Conservation (phyloP, 2,113 vertebrate species). For the Mionectes macconnelli region DNA sequence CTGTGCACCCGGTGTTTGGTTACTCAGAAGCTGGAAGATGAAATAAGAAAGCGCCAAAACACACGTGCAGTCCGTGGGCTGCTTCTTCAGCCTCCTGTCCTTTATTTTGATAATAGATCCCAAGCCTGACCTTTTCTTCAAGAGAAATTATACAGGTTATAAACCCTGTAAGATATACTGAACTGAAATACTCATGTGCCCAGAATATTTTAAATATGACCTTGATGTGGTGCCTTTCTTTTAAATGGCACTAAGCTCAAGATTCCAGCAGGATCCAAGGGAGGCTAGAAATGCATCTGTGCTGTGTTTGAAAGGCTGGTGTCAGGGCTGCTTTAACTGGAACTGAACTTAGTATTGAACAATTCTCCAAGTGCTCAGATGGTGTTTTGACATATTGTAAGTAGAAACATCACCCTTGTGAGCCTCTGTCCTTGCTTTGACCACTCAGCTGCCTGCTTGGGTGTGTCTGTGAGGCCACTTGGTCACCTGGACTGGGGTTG, state of each 20-base stretch:
- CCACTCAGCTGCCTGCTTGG: neutral
- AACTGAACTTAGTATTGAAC: neutral
- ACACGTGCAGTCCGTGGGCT: neutral
- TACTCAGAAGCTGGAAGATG: neutral
- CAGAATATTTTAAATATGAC: neutral
- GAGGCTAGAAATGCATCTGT: neutral
- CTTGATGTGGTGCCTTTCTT: neutral
- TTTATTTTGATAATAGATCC: neutral
- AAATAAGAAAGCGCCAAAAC: neutral
- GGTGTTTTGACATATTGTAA: neutral
- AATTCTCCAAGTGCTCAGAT: neutral
- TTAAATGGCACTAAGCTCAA: neutral
- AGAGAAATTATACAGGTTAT: neutral
- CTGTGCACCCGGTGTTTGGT: neutral
- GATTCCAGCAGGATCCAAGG: neutral
- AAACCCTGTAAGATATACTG: neutral
- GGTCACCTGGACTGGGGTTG: neutral
- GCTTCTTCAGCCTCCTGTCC: neutral
- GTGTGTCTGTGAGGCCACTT: neutral
- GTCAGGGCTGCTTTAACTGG: neutral
- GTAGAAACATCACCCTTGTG: neutral
- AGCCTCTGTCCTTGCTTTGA: neutral
- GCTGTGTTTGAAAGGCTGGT: neutral
- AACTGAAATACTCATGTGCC: neutral
- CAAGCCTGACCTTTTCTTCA: neutral